Evolutionary conservation across 2,797 vertebrate species (phyloP).

Genomic region (Salarias fasciatus): DNA sequence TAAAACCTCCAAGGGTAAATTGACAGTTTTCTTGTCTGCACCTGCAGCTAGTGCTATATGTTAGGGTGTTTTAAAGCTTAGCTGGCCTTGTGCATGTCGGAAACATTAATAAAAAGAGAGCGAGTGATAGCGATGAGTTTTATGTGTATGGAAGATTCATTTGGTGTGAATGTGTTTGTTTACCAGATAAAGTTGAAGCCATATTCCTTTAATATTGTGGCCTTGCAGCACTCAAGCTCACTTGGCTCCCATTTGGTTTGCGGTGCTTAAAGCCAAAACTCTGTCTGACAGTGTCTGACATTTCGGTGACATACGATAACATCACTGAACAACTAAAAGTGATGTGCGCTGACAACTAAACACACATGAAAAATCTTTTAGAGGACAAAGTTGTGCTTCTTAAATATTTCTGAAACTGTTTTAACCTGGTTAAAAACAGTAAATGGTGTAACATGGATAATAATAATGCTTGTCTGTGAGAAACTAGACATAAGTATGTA

Average conservation of each 20-base stretch:
- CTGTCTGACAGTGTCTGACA: constrained; percentile 54
- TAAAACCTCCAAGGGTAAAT: constrained; percentile 62
- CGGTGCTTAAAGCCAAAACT: constrained; percentile 45
- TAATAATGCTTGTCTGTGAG: no score
- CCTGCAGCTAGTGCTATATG: constrained; percentile 53
- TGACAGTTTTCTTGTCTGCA: constrained; percentile 61
- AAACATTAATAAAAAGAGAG: constrained; percentile 57
- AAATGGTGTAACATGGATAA: neutral
- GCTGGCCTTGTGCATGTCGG: constrained; percentile 53
- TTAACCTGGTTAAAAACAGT: constrained; percentile 25
- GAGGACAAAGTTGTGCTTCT: constrained; percentile 1
- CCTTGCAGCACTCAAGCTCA: constrained; percentile 39
- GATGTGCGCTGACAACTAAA: constrained; percentile 11
- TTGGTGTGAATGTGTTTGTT: constrained; percentile 48
- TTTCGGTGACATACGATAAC: constrained; percentile 45
- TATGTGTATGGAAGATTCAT: constrained; percentile 41
- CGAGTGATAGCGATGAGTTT: constrained; percentile 47
- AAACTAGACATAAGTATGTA: no score
- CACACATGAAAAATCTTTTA: constrained; percentile 1
- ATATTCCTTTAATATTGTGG: constrained; percentile 46
- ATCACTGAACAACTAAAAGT: constrained; percentile 38
- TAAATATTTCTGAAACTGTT: constrained; percentile 18
- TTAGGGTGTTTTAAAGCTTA: constrained; percentile 54
- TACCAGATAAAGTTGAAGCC: constrained; percentile 42
- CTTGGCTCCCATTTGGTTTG: constrained; percentile 40